A percentile compares a stretch with the other conserved stretches of the same genome.
Evolutionary conservation across 2,797 vertebrate genomes (phyloP).

Genomic region (Numenius phaeopus): DNA sequence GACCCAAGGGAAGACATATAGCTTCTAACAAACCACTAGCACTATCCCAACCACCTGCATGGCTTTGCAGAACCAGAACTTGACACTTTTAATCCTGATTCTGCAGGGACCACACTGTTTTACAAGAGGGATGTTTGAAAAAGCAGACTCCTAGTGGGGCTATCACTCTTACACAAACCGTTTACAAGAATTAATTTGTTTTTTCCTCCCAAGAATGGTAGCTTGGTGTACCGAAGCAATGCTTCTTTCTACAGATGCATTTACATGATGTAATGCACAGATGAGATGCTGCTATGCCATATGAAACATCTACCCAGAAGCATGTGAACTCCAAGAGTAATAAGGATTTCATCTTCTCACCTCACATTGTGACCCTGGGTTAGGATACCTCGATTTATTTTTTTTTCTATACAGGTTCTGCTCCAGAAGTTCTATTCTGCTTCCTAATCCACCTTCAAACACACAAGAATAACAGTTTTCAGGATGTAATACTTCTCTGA

Average conservation of each 20-base stretch:
- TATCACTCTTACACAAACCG: not conserved
- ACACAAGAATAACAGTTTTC: not conserved
- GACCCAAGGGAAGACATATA: not conserved
- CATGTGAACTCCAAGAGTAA: not conserved
- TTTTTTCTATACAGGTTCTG: not conserved
- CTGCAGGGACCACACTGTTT: not conserved
- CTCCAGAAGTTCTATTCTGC: not conserved
- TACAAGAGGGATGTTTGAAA: not conserved
- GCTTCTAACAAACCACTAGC: not conserved
- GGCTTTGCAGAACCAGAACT: not conserved
- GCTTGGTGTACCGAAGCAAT: not conserved
- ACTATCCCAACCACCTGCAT: not conserved
- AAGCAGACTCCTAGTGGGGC: not conserved
- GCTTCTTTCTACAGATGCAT: not conserved
- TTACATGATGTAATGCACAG: not conserved
- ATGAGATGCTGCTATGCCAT: not conserved
- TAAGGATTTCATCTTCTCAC: not conserved
- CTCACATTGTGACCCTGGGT: not conserved
- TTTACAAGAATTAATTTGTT: conserved; percentile 9
- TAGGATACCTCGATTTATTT: not conserved
- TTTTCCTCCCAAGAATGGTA: not conserved
- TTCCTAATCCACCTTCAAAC: not conserved
- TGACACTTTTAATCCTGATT: not conserved
- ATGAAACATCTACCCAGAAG: not conserved
- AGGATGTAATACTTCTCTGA: not conserved